Base-by-base conservation (phyloP, 2,113 vertebrate genomes). In the Leptodactylus fuscus region DNA sequence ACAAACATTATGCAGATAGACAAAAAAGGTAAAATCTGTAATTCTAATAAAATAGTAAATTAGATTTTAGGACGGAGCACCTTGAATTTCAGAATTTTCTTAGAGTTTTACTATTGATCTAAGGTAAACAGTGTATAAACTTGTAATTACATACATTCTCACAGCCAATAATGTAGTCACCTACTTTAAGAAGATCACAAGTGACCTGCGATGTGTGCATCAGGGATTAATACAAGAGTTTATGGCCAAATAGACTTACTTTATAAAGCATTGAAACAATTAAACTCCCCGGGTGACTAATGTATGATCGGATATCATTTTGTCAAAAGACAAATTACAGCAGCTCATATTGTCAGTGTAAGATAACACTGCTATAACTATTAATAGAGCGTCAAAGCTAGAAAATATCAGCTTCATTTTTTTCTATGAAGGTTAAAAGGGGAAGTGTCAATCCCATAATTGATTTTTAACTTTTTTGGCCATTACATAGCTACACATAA, bases 311-410 rank as follows among this genome's bases (percentile, higher is more conserved):
- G 76, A n/a, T 53, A 60, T 36, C 36, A 36, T 79, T 79, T 79
- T 79, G 18, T 58, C 51, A 79, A 79, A 60, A 79, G 76, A 79
- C 76, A 79, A 79, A 79, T 79, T 79, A 79, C 53, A 79, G 53
- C 76, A 60, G 53, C 32, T 55, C 76, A 53, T 79, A 79, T 58
- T 79, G 76, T 79, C 76, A 79, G 36, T 60, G 32, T 38, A 79
- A 79, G 76, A 79, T 79, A 79, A 79, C 76, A 41, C 51, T 38
- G 22, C 34, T 36, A 58, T 36, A 60, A 79, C 76, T 58, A 79
- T 79, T 79, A 79, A 60, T 79, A 79, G 76, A 79, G 51, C 51
- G 12, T 38, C 71, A 79, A 79, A 79, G 51, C 55, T 58, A 15
- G 51, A 22, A 78, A 58, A 79, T 51, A 78, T 60, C 32, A 79